Percentiles rank a stretch among this genome's conserved stretches.
Evolutionary conservation across 2,113 vertebrate genomes (phyloP).

Genomic region (Lamprologus callipterus): DNA sequence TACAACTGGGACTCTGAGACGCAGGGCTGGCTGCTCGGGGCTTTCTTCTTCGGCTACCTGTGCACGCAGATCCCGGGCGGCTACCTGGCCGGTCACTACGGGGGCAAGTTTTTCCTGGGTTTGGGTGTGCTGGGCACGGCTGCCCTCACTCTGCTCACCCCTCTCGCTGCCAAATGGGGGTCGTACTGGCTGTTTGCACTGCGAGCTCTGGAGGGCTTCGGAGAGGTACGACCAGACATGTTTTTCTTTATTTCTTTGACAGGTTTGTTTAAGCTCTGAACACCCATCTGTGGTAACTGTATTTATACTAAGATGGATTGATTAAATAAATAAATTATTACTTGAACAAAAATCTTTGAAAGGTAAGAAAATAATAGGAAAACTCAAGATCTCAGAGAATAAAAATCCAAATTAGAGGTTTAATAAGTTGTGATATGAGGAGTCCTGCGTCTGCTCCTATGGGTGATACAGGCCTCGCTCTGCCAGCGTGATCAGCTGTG

Average conservation of each 20-base stretch:
- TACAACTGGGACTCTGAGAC: conserved; percentile 63
- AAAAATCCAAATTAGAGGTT: not conserved
- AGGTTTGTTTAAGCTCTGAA: not conserved
- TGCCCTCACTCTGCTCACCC: conserved; percentile 73
- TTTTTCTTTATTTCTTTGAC: not conserved
- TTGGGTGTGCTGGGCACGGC: conserved; percentile 74
- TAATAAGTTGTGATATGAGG: not conserved
- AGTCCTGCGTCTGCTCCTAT: not conserved
- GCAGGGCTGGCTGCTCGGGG: conserved; percentile 78
- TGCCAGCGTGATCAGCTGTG: not conserved
- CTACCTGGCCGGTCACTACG: conserved; percentile 75
- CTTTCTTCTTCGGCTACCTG: conserved; percentile 82
- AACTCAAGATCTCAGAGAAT: not conserved
- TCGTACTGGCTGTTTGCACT: conserved; percentile 66
- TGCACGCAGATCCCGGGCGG: conserved; percentile 79
- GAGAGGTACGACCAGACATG: conserved; percentile 57
- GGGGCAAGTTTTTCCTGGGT: conserved; percentile 74
- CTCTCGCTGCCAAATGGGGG: conserved; percentile 70
- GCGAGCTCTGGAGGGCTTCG: conserved; percentile 67
- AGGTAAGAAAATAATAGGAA: not conserved
- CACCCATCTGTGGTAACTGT: not conserved
- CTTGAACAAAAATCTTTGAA: not conserved
- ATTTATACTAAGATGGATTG: not conserved
- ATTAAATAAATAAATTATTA: not conserved
- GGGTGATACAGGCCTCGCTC: not conserved